phyloP scores from a whole-genome alignment of 2,888 invertebrate species.

The Philereme transversata region DNA sequence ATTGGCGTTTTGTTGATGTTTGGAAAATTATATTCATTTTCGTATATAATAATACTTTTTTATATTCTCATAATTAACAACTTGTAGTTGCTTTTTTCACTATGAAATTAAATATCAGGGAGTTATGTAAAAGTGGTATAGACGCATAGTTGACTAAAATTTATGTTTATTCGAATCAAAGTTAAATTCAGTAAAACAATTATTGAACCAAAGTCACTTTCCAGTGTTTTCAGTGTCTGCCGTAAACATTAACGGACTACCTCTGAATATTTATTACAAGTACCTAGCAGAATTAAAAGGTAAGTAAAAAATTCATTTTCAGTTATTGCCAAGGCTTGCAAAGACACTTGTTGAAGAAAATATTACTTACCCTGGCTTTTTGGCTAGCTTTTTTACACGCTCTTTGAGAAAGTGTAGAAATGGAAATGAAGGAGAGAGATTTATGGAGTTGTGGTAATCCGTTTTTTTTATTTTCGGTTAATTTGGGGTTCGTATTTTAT shows the following conservation, averaged over 20 bases:
- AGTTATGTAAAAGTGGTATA: conserved; percentile 1
- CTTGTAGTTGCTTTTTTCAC: no score
- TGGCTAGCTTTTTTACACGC: not conserved
- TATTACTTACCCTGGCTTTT: conserved; percentile 2
- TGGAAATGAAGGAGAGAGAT: conserved; percentile 15
- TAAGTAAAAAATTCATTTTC: conserved; percentile 18
- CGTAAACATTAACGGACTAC: conserved; percentile 26
- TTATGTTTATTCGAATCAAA: not conserved
- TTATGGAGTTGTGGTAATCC: conserved; percentile 12
- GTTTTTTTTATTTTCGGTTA: conserved; percentile 10
- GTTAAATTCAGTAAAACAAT: not conserved
- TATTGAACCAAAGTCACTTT: not conserved
- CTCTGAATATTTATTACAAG: conserved; percentile 21
- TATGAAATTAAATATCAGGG: not conserved
- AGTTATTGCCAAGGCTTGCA: not conserved
- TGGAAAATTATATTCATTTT: not conserved
- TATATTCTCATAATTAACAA: not conserved
- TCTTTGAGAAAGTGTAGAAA: conserved; percentile 8
- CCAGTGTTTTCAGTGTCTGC: conserved; percentile 2
- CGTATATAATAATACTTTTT: not conserved
- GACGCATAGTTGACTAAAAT: not conserved
- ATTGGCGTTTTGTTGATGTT: no score
- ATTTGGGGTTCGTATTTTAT: not conserved
- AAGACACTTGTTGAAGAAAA: conserved; percentile 25
- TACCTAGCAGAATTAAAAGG: conserved; percentile 30